phyloP scores from a whole-genome alignment of 2,797 vertebrate genomes.

The Schizopygopsis malacanthus region DNA sequence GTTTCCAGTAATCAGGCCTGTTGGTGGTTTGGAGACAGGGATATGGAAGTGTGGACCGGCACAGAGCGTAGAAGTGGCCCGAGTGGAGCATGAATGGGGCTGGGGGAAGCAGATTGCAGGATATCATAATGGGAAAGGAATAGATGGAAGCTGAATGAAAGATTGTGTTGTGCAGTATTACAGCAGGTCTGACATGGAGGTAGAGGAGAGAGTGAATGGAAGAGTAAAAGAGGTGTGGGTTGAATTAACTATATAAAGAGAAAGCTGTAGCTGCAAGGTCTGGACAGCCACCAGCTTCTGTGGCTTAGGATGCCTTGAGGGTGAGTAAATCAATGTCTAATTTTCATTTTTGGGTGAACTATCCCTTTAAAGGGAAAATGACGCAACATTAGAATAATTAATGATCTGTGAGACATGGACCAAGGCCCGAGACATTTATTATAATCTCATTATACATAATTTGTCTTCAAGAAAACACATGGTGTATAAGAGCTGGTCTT shows the following conservation, averaged over 20 bases:
- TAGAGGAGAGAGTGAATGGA: not conserved
- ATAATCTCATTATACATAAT: not conserved
- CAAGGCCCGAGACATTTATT: not conserved
- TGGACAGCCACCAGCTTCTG: not conserved
- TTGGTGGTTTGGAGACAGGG: conserved; percentile 49
- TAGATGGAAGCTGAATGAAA: conserved; percentile 31
- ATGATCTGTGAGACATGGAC: not conserved
- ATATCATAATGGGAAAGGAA: conserved; percentile 10
- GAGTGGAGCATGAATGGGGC: conserved; percentile 19
- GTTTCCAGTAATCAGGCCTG: conserved; percentile 67
- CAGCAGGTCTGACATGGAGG: conserved; percentile 18
- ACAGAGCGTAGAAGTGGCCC: conserved; percentile 1
- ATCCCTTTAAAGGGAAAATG: no score
- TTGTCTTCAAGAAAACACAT: not conserved
- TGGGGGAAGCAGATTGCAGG: conserved; percentile 8
- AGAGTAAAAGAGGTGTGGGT: not conserved
- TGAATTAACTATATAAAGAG: not conserved
- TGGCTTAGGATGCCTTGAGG: no score
- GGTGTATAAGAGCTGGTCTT: conserved; percentile 7
- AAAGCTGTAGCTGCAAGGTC: not conserved
- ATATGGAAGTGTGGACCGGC: conserved; percentile 57
- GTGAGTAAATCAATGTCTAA: no score
- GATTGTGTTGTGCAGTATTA: conserved; percentile 18
- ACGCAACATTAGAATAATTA: not conserved
- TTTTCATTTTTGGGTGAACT: no score